Base-by-base conservation (phyloP, 2,797 vertebrate genomes). In the Gymnothorax javanicus region DNA sequence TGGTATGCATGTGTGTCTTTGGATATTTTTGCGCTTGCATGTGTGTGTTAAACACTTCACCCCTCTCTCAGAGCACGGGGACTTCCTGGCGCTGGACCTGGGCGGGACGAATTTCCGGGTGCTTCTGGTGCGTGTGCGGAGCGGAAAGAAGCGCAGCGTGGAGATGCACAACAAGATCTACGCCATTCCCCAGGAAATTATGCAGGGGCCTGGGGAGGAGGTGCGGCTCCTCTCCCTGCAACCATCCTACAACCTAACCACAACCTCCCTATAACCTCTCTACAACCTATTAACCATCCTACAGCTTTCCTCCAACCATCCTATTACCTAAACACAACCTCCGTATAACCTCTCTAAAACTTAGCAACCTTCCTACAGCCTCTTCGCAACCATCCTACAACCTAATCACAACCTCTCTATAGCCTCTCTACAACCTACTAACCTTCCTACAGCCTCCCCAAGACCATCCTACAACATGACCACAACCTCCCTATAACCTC, bases 121-220 rank as follows among this genome's bases (percentile, higher is more conserved):
- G 90, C 94, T 99, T 86, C 94, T 99, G 89, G 98, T 99, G 62
- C 96, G 96, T 0, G 95, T 99, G 64, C 94, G 96, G 75, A 96
- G 94, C 0, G 97, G 96, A 81, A 97, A 95, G 89, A 93, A 92
- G 85, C 96, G 94, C 0, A 97, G 93, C 0, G 98, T 99, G 6
- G 97, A 98, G 90, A 98, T 99, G 97, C 97, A 99, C 91, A 97
- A 99, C 90, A 99, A 99, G 95, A 99, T 99, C 94, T 99, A 99
- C 90, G 92, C 93, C 81, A 98, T 99, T 89, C 97, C 98, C 0
- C 95, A 96, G 91, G 98, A 99, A 54, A 92, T 93, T 89, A 98
- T 98, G 97, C 97, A 98, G 23, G 98, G 99, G 83, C 98, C 98
- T 0, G 99, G 98, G 7, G 98, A 99, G 2, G 97, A 99, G 97